Evolutionary conservation across 1,140 invertebrate genomes (phyloP), one percentile per base, ranked within the genome.

Genomic region (Homalodisca vitripennis): DNA sequence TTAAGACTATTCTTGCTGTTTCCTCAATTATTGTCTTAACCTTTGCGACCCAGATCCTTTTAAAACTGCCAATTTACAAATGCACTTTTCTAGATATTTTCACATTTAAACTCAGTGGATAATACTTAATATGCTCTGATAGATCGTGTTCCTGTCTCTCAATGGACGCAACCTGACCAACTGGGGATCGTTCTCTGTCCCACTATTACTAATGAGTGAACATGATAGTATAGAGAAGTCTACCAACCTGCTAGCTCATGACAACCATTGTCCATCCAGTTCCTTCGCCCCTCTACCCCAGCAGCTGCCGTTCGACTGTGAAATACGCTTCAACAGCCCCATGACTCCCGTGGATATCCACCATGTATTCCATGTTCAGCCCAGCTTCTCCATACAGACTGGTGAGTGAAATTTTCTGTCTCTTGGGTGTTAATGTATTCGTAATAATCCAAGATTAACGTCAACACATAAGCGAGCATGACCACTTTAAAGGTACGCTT

Each of bases 381-480:
- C 79, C n/a, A 77, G 78, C 67, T 84, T 83, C 51, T 78, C 82
- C 69, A 81, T 81, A 32, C 73, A 76, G 34, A 79, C 80, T 69
- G 82, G 82, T 82, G 68, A 69, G 76, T 74, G 20, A 34, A 62
- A 53, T 29, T 27, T 60, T 12, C 10, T 22, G n/a, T n/a, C n/a
- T n/a, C n/a, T n/a, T n/a, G n/a, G n/a, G n/a, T n/a, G n/a, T n/a
- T n/a, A n/a, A n/a, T n/a, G n/a, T n/a, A n/a, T n/a, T n/a, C n/a
- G n/a, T n/a, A n/a, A n/a, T n/a, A n/a, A n/a, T n/a, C n/a, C n/a
- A n/a, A n/a, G n/a, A n/a, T n/a, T n/a, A n/a, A n/a, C n/a, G n/a
- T n/a, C n/a, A n/a, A n/a, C n/a, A n/a, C n/a, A n/a, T n/a, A n/a
- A n/a, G n/a, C n/a, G n/a, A n/a, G n/a, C n/a, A n/a, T n/a, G n/a